Base-by-base conservation (phyloP, 2,113 vertebrate species). In the Plecturocebus donacophilus region DNA sequence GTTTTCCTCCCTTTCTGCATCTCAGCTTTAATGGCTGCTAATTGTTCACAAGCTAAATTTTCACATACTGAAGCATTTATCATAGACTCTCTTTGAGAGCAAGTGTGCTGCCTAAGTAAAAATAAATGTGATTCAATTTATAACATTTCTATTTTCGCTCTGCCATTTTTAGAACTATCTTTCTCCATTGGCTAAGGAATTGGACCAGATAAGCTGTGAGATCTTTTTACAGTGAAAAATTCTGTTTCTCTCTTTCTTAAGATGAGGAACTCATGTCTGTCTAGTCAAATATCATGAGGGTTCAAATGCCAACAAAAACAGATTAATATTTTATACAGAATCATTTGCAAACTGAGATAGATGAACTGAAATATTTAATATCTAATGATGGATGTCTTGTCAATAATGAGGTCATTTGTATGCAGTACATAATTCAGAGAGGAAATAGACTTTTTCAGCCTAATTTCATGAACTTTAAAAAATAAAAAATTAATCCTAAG, bases 391-490 rank as follows among this genome's bases (percentile, higher is more conserved):
- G 96, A 85, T 76, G 27, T 42, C 90, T 94, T 95, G 90, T 97
- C 94, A 97, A 85, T 87, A 95, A 94, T 84, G 92, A 97, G 84
- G 71, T 87, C 87, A 84, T 98, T 95, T 97, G 94, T 87, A 97
- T 97, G 95, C 97, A 73, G 85, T 80, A 40, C 82, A 27, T 87
- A 95, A 96, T 73, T 95, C 92, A 88, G 77, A 90, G 71, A 94
- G 90, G 94, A 97, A 96, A 71, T 73, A 68, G 80, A 88, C 68
- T 73, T 87, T 90, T 76, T 93, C 68, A 79, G 73, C 79, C n/a
- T 79, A 88, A 90, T 94, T 94, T 94, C 87, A 83, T 75, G 70
- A 96, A 85, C 56, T 96, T 91, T 68, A 87, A 88, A 91, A 98
- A 85, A 54, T 68, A 92, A 88, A 93, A 49, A 92, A 95, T 87